Percentiles rank a stretch among this genome's conserved stretches.
Conservation (phyloP, 2,888 invertebrate species). For the Anoncus sp. region DNA sequence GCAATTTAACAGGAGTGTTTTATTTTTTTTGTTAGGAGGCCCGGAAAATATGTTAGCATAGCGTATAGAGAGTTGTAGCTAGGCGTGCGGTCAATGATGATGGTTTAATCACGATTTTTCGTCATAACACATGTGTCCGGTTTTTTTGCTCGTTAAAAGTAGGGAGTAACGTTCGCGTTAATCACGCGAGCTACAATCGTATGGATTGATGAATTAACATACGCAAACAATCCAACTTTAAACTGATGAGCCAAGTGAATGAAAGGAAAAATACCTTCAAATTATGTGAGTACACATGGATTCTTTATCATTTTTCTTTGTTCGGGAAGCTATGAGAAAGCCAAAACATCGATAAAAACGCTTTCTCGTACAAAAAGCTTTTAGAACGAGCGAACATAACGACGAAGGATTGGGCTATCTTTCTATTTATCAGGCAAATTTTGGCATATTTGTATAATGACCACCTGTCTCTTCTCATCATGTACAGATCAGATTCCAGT, state of each 20-base stretch:
- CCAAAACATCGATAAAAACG: no score
- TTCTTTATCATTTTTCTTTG: no score
- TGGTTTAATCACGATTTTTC: neutral
- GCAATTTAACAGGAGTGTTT: conserved; percentile 23
- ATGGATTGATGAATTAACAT: neutral
- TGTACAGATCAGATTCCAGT: no score
- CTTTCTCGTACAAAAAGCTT: no score
- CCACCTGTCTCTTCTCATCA: no score
- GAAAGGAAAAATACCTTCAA: neutral
- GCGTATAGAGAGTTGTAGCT: conserved; percentile 2
- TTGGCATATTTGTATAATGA: no score
- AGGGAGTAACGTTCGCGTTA: neutral
- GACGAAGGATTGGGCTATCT: no score
- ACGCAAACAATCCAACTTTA: neutral
- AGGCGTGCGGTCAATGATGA: neutral
- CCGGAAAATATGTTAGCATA: conserved; percentile 25
- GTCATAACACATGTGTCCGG: conserved; percentile 1
- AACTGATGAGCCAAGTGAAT: neutral
- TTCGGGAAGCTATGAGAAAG: no score
- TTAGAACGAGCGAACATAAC: no score
- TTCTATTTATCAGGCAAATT: no score
- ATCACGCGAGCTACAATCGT: neutral
- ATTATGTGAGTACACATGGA: neutral
- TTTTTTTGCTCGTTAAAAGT: neutral
- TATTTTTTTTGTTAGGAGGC: conserved; percentile 12